Evolutionary conservation across 2,113 vertebrate genomes (phyloP).

Genomic region (Tympanuchus pallidicinctus): DNA sequence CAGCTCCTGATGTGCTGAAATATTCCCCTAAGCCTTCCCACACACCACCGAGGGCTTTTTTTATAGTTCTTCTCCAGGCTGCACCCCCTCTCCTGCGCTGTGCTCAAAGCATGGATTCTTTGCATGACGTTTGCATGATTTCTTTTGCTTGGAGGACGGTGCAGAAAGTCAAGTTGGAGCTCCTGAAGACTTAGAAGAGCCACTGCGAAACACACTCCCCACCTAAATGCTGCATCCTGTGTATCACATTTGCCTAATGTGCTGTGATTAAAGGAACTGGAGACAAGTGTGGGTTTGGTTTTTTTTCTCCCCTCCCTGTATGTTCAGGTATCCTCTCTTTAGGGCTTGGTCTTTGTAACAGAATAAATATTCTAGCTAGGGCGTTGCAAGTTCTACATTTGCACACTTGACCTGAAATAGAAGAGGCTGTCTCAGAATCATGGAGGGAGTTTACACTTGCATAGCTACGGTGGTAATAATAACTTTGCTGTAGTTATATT

Average conservation of each 20-base stretch:
- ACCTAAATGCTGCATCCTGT: neutral
- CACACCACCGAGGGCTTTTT: slow-evolving; percentile 23
- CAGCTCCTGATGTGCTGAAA: slow-evolving; percentile 70
- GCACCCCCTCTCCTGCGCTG: neutral
- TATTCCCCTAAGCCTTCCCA: slow-evolving; percentile 54
- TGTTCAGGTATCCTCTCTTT: rapidly evolving
- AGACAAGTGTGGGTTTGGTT: neutral
- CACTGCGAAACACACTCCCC: neutral
- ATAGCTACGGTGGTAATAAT: neutral
- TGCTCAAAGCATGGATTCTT: neutral
- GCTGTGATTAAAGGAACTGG: neutral
- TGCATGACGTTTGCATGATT: neutral
- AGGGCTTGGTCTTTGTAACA: neutral
- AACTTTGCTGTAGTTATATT: neutral
- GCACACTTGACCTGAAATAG: neutral
- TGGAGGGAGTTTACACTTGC: neutral
- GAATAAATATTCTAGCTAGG: rapidly evolving
- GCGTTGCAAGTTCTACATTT: neutral
- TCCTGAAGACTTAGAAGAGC: neutral
- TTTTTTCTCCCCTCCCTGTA: too few relatives aligned
- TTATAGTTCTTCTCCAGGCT: neutral
- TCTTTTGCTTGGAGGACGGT: neutral
- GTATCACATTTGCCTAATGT: neutral
- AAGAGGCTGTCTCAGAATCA: neutral
- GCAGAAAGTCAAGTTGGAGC: neutral